Evolutionary conservation across 2,888 invertebrate species (phyloP).

Genomic region (Deladenus siricidicola): DNA sequence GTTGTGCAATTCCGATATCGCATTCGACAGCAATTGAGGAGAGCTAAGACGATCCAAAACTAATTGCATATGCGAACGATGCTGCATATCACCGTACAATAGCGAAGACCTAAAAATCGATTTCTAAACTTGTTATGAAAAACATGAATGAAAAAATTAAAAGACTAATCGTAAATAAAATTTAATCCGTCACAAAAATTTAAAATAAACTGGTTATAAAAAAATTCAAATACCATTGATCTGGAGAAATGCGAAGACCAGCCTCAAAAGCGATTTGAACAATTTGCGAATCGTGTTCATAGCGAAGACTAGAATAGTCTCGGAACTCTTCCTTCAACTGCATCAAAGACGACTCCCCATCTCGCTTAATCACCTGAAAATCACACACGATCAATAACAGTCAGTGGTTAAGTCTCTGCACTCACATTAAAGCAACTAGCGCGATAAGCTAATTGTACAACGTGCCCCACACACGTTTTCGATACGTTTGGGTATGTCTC

Average conservation of each 20-base stretch:
- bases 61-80: constrained; percentile 79
- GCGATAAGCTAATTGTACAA: constrained; percentile 90
- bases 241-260: constrained; percentile 88
- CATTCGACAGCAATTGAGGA: constrained; percentile 21
- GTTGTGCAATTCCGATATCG: constrained; percentile 11
- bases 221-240: constrained; percentile 84
- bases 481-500: constrained; percentile 74
- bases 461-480: constrained; percentile 97
- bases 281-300: constrained; percentile 96
- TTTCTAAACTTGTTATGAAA: no score
- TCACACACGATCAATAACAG: not conserved
- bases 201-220: not conserved
- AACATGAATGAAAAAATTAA: no score
- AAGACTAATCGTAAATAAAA: not conserved
- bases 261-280: constrained; percentile 90
- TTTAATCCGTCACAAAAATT: not conserved
- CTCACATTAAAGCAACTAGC: constrained; percentile 92
- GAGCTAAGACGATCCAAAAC: constrained; percentile 58
- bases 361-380: constrained; percentile 80
- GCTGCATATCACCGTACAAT: constrained; percentile 66
- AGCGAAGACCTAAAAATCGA: constrained; percentile 66
- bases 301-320: constrained; percentile 74
- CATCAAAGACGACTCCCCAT: constrained; percentile 93
- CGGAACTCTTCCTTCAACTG: constrained; percentile 75
- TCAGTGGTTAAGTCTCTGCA: not conserved